These are phyloP conservation scores for Amphiura filiformis DNA, from an alignment of 35 echinoderm and acorn worm genomes.

Conservation along the genomic window DNA sequence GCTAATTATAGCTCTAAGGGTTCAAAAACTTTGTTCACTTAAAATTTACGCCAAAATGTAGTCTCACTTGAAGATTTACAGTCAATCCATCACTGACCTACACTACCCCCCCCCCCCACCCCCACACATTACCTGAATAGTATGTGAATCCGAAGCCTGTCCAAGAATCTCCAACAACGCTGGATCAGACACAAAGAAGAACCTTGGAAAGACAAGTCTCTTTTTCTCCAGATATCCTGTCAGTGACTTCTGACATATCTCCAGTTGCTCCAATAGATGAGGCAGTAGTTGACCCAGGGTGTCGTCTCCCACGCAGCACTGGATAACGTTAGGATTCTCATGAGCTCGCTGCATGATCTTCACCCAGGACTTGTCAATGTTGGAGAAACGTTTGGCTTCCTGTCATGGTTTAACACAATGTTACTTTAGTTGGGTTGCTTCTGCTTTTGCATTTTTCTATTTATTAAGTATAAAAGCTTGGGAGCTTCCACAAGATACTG, in stretches of 20 bases:
- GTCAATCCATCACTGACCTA: no score
- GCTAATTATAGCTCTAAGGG: neutral
- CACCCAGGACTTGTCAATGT: constrained; percentile 99
- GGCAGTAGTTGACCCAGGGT: constrained; percentile 92
- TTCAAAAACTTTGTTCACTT: no score
- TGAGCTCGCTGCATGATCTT: constrained; percentile 99
- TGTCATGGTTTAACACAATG: no score
- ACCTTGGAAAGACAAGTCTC: constrained; percentile 91
- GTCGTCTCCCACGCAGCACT: constrained; percentile 96
- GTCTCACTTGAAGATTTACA: no score
- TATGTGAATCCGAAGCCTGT: constrained; percentile 98
- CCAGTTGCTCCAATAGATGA: constrained; percentile 97
- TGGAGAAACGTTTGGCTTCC: constrained; percentile 99
- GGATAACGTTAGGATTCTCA: constrained; percentile 95
- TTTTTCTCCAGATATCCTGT: constrained; percentile 99
- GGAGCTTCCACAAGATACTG: no score
- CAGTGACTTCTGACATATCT: constrained; percentile 99
- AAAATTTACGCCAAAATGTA: no score
- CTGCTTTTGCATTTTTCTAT: no score
- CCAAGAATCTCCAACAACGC: constrained; percentile 97
- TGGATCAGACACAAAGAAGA: constrained; percentile 99
- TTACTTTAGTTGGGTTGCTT: no score
- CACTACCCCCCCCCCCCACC: no score
- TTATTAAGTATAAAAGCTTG: no score
- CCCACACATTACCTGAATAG: constrained; percentile 99